Conservation (phyloP, 2,797 vertebrate genomes). For the Gorsachius magnificus region DNA sequence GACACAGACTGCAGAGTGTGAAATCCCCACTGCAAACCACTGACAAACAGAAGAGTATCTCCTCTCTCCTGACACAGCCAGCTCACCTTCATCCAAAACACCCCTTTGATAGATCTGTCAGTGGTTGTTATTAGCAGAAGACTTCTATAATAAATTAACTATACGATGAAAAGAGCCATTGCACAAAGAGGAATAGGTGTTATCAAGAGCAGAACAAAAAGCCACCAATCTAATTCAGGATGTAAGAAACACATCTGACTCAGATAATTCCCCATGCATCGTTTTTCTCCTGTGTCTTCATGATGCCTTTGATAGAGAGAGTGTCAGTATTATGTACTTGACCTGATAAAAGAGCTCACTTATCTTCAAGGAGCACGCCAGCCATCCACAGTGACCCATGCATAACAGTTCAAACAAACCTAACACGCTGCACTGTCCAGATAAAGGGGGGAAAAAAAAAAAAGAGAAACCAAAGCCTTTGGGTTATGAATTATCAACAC, state of each 20-base stretch:
- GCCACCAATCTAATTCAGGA: background rate
- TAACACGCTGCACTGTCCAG: background rate
- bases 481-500: background rate
- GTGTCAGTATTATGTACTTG: background rate
- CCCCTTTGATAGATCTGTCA: background rate
- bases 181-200: background rate
- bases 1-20: background rate
- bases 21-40: background rate
- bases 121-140: background rate
- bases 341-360: background rate
- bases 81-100: background rate
- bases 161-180: background rate
- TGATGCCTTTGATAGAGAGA: background rate
- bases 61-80: background rate
- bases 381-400: background rate
- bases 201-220: background rate
- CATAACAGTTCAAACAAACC: background rate
- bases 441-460: background rate
- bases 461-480: background rate
- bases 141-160: background rate
- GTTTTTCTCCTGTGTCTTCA: background rate
- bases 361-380: background rate
- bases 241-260: background rate
- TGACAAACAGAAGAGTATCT: background rate
- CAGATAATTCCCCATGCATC: background rate